Percentiles rank a stretch among this genome's conserved stretches.
phyloP scores from a whole-genome alignment of 2,113 vertebrate genomes.

The Cygnus atratus region DNA sequence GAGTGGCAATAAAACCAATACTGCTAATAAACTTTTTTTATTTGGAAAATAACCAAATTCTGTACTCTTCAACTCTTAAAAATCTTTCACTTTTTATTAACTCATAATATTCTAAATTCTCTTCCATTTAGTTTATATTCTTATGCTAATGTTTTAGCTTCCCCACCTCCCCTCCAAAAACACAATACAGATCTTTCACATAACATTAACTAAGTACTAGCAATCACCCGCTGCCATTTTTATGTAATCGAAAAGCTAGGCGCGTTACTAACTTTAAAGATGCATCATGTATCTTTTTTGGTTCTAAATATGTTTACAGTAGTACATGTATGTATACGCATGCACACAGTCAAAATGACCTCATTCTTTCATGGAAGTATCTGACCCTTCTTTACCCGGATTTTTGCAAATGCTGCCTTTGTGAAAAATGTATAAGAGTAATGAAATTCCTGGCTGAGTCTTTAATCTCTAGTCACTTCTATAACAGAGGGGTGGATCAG shows the following conservation, averaged over 20 bases:
- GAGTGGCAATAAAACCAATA: background rate
- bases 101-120: background rate
- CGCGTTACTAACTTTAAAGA: background rate
- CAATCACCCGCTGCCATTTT: background rate
- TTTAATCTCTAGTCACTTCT: conserved; percentile 75
- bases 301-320: background rate
- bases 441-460: conserved; percentile 67
- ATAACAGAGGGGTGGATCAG: conserved; percentile 63
- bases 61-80: background rate
- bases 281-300: too few species aligned
- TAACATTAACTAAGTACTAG: background rate
- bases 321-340: background rate
- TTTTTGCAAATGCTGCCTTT: conserved; percentile 43
- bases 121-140: background rate
- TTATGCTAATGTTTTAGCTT: background rate
- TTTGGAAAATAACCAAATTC: background rate
- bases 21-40: background rate
- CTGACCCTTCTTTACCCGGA: background rate
- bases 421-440: conserved; percentile 69
- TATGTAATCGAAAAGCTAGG: background rate
- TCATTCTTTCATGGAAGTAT: background rate
- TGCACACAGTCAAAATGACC: background rate
- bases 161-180: background rate
- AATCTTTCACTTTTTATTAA: background rate
- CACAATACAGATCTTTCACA: background rate